Evolutionary conservation across 2,113 vertebrate genomes (phyloP), one percentile per base, ranked within the genome.

Genomic region (Anseranas semipalmata): DNA sequence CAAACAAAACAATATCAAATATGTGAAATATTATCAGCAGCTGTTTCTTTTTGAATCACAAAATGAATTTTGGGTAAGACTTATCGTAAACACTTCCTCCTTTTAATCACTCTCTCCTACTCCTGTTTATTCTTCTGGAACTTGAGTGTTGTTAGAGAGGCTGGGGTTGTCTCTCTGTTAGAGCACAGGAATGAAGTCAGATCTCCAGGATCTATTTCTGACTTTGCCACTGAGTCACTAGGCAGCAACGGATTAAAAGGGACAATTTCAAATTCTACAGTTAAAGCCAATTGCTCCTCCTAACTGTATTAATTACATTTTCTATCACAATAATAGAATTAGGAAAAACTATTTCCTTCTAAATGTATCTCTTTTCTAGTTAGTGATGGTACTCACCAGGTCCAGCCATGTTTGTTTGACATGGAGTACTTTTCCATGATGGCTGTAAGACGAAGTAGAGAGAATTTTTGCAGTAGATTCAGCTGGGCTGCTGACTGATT

Each of bases 341-440:
- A 60, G 39, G 25, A 85, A 37, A 79, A 66, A 66, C 4, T 30
- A 6, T 22, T 81, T 87, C 60, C 62, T 72, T 60, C 56, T 70
- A 19, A 66, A 86, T 90, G n/a, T 27, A 45, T 19, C 33, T 76
- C 17, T 12, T 46, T 67, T 78, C 45, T 84, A 41, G 37, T 66
- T 72, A 66, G 6, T 1, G 12, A 28, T 32, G 37, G n/a, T 67
- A 98, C 99, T 97, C 58, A 99, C 99, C 99, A 99, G 20, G 99
- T 99, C 99, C 99, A 99, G 95, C 99, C 99, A 39, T 99, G 99
- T 90, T 99, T 99, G 97, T 98, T 99, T 96, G 99, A 99, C 99
- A 99, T 97, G 56, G 99, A 99, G 96, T 99, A 99, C 79, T 99
- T 99, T 96, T 99, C 99, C 99, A 99, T 99, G 97, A 99, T 99